Base-by-base conservation (phyloP, 2,113 vertebrate species). In the Origma solitaria region DNA sequence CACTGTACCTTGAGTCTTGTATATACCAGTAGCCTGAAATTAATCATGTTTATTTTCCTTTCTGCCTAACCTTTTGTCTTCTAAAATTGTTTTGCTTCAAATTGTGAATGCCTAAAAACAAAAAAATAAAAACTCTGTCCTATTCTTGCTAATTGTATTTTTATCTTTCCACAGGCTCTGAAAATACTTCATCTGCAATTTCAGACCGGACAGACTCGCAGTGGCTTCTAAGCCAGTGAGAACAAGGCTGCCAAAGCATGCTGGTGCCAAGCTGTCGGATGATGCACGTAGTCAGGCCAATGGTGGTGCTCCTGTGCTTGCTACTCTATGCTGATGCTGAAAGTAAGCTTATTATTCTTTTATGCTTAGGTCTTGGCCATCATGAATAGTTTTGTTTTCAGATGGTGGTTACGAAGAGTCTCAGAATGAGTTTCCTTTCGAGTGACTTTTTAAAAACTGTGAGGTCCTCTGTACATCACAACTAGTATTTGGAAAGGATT, bases 211-310 rank as follows among this genome's bases (percentile, higher is more conserved):
- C 97, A 98, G 97, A 98, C 97, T 98, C 62, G 94, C 98, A 96
- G 98, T 92, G 94, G 98, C 98, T 97, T 96, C 97, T 96, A 98
- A 98, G 98, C 98, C 98, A 98, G 98, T 98, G 98, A 98, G 97
- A 98, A 94, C 92, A 93, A 98, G 98, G 98, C 98, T 98, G 98
- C 98, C 96, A 98, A 98, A 97, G 97, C 96, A 98, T 98, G 98
- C 98, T 98, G 98, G 98, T 98, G 98, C 98, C 98, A 98, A 98
- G 97, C 98, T 98, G 98, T 98, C 97, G 93, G 98, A 99, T 98
- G 98, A 98, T 99, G 98, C 98, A 96, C 91, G 40, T 97, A 97
- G 97, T 98, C 98, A 98, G 98, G 97, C 98, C 97, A 90, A 33
- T 97, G 98, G 97, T 98, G 98, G 98, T 99, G 92, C 95, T 99